Evolutionary conservation across 2,888 invertebrate species (phyloP).

Genomic region (Saturnia pavonia): DNA sequence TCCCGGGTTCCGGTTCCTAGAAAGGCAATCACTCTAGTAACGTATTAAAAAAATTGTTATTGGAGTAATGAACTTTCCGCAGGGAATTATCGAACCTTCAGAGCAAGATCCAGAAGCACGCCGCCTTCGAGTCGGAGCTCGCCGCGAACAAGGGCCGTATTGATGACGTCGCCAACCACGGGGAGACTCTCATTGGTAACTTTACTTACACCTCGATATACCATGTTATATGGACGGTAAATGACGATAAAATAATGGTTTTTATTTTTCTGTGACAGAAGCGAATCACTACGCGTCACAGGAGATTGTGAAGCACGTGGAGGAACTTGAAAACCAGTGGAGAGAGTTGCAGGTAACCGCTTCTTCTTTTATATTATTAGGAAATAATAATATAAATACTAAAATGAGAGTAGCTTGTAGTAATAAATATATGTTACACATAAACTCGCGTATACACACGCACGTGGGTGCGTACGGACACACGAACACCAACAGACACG

Average conservation of each 20-base stretch:
- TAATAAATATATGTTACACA: no score
- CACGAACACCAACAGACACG: no score
- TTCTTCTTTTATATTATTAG: neutral
- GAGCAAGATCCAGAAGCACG: slow-evolving; percentile 97
- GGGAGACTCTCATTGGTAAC: slow-evolving; percentile 85
- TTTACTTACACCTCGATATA: neutral
- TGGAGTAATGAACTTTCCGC: slow-evolving; percentile 8
- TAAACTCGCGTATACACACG: no score
- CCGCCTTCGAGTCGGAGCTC: slow-evolving; percentile 97
- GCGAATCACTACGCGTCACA: slow-evolving; percentile 93
- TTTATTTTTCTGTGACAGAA: slow-evolving; percentile 56
- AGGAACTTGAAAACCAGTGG: slow-evolving; percentile 94
- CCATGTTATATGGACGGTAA: neutral
- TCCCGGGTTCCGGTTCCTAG: no score
- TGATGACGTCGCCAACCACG: slow-evolving; percentile 90
- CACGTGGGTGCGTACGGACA: no score
- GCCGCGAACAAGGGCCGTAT: slow-evolving; percentile 94
- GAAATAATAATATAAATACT: no score
- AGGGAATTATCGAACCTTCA: slow-evolving; percentile 98
- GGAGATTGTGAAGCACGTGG: slow-evolving; percentile 91
- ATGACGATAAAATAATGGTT: no score
- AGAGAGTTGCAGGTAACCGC: slow-evolving; percentile 84
- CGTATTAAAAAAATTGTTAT: no score
- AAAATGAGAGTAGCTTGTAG: no score
- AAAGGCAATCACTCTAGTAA: no score